These are phyloP conservation scores for Yponomeuta evonymella DNA, from an alignment of 2,888 invertebrate species.

Conservation along the genomic window DNA sequence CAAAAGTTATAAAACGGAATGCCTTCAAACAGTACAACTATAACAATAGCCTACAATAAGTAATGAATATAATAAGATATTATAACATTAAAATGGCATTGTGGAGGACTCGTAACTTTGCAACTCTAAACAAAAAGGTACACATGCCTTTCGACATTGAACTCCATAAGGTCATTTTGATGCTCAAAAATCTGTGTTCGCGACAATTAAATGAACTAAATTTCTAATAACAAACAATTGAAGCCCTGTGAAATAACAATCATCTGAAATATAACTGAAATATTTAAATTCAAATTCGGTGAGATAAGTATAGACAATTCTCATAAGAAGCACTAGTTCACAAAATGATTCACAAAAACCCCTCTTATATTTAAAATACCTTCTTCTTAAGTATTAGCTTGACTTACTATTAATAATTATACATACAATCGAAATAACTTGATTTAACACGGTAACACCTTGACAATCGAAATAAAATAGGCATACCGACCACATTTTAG, in stretches of 20 bases:
- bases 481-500: constrained; percentile 11
- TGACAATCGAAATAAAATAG: constrained; percentile 23
- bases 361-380: constrained; percentile 17
- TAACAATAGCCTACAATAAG: constrained; percentile 69
- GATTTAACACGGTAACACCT: constrained; percentile 24
- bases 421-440: constrained; percentile 19
- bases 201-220: background rate
- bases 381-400: constrained; percentile 67
- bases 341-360: constrained; percentile 60
- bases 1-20: constrained; percentile 64
- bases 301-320: background rate
- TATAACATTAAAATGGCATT: constrained; percentile 43
- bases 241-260: background rate
- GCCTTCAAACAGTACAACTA: constrained; percentile 76
- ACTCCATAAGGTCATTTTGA: constrained; percentile 6
- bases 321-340: constrained; percentile 41
- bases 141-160: background rate
- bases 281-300: background rate
- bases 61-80: constrained; percentile 38
- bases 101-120: constrained; percentile 22
- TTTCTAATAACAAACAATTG: background rate
- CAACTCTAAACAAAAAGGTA: background rate
- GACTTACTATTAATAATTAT: constrained; percentile 43
- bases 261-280: background rate
- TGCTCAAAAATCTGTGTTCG: constrained; percentile 3